phyloP scores from a whole-genome alignment of 2,888 invertebrate genomes.

The Netelia melanura region DNA sequence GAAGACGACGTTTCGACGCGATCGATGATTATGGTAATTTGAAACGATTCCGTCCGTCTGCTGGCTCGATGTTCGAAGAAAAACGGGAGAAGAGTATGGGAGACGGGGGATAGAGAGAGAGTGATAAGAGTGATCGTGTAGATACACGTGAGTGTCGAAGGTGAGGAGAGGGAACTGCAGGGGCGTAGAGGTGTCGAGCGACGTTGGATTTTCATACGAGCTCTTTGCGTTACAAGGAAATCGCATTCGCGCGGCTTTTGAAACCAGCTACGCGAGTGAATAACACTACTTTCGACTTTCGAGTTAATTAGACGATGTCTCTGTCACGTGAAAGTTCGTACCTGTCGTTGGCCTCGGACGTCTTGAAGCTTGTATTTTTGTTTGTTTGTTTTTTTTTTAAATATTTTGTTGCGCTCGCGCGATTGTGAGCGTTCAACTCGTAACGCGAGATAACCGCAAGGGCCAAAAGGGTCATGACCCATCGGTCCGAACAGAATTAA shows the following conservation, averaged over 20 bases:
- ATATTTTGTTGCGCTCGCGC: neutral
- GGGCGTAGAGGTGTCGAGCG: neutral
- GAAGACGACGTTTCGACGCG: slow-evolving; percentile 51
- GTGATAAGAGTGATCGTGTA: slow-evolving; percentile 6
- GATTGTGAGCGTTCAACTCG: neutral
- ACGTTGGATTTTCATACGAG: slow-evolving; percentile 5
- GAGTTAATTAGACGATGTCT: slow-evolving; percentile 60
- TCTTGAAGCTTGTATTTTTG: neutral
- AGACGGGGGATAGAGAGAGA: neutral
- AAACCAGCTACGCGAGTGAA: slow-evolving; percentile 41
- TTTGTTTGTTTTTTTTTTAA: neutral
- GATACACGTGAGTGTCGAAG: slow-evolving; percentile 4
- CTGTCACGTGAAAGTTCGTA: slow-evolving; percentile 58
- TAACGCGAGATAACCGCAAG: neutral
- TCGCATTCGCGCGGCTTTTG: slow-evolving; percentile 7
- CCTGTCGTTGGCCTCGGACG: slow-evolving; percentile 5
- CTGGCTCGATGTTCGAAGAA: slow-evolving; percentile 10
- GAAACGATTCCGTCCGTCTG: slow-evolving; percentile 17
- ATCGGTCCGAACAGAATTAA: slow-evolving; percentile 23
- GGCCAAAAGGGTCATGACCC: slow-evolving; percentile 20
- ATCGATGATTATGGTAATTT: slow-evolving; percentile 66
- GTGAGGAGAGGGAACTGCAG: too few species aligned
- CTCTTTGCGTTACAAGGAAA: slow-evolving; percentile 39
- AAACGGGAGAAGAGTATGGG: neutral
- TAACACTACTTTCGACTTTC: slow-evolving; percentile 65